These are phyloP conservation scores for Blastobasis lacticolella DNA, from an alignment of 2,888 invertebrate species.

Conservation along the genomic window DNA sequence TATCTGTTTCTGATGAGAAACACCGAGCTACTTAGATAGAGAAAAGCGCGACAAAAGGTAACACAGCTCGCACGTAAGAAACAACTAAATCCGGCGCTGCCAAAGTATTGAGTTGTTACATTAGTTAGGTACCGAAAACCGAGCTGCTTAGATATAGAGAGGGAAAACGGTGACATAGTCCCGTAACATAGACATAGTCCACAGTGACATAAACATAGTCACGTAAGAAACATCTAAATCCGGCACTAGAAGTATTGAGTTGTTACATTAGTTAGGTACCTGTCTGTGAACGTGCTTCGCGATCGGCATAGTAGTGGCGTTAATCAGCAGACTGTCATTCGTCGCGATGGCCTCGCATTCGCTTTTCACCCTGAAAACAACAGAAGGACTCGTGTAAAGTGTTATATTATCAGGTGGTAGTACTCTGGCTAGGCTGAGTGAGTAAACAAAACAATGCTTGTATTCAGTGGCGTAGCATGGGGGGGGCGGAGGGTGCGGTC, in stretches of 20 bases:
- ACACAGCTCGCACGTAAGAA: background rate
- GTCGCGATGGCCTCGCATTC: constrained; percentile 63
- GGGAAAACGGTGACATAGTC: too few relatives aligned
- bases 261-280: constrained; percentile 32
- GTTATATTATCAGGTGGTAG: too few relatives aligned
- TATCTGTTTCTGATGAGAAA: too few relatives aligned
- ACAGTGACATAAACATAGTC: too few relatives aligned
- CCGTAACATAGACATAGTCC: too few relatives aligned
- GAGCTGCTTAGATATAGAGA: too few relatives aligned
- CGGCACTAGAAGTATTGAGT: background rate
- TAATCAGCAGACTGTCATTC: constrained; percentile 47
- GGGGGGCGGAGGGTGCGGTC: too few relatives aligned
- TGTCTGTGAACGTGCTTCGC: constrained; percentile 44
- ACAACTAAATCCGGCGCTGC: background rate
- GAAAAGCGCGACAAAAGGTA: background rate
- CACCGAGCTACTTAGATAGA: background rate
- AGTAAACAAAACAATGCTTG: too few relatives aligned
- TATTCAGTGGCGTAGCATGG: too few relatives aligned
- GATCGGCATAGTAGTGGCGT: constrained; percentile 34
- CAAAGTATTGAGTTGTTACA: background rate
- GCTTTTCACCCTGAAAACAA: constrained; percentile 57
- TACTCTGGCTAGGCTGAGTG: too few relatives aligned
- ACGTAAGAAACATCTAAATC: background rate
- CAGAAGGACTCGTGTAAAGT: constrained; percentile 9
- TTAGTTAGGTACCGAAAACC: constrained; percentile 42